phyloP scores from a whole-genome alignment of 1,140 invertebrate species.

The Saccostrea echinata region DNA sequence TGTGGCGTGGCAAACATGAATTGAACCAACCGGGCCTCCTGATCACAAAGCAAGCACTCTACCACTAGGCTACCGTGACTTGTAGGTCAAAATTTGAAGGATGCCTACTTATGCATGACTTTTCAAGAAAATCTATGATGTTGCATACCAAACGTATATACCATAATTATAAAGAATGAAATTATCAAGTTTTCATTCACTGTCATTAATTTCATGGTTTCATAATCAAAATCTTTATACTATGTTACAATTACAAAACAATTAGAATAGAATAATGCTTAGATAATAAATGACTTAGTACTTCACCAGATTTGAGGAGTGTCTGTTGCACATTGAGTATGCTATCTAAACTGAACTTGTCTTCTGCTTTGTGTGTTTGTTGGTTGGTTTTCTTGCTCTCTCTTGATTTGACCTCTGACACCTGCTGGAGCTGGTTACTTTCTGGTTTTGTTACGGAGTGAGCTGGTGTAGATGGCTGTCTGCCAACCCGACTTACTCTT shows the following conservation, averaged over 20 bases:
- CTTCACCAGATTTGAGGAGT: constrained; percentile 1
- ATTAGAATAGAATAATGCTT: not conserved
- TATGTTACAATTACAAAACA: not conserved
- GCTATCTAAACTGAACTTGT: not conserved
- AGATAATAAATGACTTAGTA: not conserved
- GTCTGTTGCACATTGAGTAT: constrained; percentile 5
- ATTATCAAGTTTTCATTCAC: too few species aligned
- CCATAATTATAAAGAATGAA: too few species aligned
- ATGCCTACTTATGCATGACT: too few species aligned
- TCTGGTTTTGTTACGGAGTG: not conserved
- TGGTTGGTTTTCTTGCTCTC: not conserved
- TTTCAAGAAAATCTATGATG: too few species aligned
- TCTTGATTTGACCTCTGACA: not conserved
- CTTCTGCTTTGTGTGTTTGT: not conserved
- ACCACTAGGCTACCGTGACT: too few species aligned
- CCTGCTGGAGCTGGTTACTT: not conserved
- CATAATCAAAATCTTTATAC: too few species aligned
- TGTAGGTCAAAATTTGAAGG: too few species aligned
- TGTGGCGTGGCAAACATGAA: too few species aligned
- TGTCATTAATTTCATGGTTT: too few species aligned
- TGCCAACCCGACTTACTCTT: constrained; percentile 11
- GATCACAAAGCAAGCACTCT: too few species aligned
- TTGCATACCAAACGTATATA: too few species aligned
- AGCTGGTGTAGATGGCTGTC: not conserved
- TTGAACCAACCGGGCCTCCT: too few species aligned